These are phyloP conservation scores for Drosophila micromelanica DNA, from an alignment of 1,140 invertebrate genomes.

Conservation along the genomic window DNA sequence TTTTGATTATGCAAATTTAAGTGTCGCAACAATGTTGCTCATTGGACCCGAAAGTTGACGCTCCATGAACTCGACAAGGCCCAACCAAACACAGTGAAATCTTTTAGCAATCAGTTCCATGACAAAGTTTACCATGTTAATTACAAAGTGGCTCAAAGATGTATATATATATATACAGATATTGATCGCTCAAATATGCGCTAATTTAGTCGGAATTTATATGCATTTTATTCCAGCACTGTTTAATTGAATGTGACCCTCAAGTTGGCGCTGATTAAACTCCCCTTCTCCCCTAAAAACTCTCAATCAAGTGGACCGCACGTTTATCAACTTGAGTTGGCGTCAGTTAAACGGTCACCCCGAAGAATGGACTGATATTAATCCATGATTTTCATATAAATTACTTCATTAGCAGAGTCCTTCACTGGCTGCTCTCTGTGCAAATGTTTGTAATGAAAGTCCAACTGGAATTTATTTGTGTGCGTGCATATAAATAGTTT, in stretches of 20 bases:
- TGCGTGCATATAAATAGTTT: slow-evolving; percentile 18
- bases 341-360: slow-evolving; percentile 49
- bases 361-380: slow-evolving; percentile 47
- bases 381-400: slow-evolving; percentile 72
- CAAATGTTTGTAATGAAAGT: slow-evolving; percentile 57
- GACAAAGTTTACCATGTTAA: slow-evolving; percentile 45
- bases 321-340: slow-evolving; percentile 38
- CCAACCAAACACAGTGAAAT: not conserved
- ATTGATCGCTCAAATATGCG: not conserved
- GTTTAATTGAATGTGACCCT: slow-evolving; percentile 32
- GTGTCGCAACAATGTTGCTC: slow-evolving; percentile 78
- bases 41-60: slow-evolving; percentile 63
- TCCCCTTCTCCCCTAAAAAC: too few relatives aligned
- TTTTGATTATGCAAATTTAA: slow-evolving; percentile 84
- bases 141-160: slow-evolving; percentile 36
- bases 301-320: not conserved
- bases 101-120: slow-evolving; percentile 35
- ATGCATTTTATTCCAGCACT: not conserved
- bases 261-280: too few relatives aligned
- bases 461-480: slow-evolving; percentile 23
- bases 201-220: slow-evolving; percentile 7
- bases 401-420: slow-evolving; percentile 64
- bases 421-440: slow-evolving; percentile 2
- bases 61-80: slow-evolving; percentile 24
- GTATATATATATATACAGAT: not conserved